Evolutionary conservation across 2,888 invertebrate genomes (phyloP).

Genomic region (Euzetes globulus): DNA sequence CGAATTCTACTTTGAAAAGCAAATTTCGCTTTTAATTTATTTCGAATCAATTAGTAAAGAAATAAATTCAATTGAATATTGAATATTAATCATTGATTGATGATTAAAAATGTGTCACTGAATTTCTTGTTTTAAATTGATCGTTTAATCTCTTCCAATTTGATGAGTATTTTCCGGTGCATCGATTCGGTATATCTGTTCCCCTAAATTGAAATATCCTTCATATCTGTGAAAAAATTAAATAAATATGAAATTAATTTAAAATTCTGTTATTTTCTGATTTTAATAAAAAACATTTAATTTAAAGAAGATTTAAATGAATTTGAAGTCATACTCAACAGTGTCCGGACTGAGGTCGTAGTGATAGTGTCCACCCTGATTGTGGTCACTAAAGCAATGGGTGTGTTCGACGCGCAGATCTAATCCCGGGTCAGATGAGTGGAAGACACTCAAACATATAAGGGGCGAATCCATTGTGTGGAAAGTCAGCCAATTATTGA

Average conservation of each 20-base stretch:
- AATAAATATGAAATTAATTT: neutral
- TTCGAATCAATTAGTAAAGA: neutral
- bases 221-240: slow-evolving; percentile 24
- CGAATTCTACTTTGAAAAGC: neutral
- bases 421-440: slow-evolving; percentile 72
- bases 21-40: slow-evolving; percentile 6
- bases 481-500: slow-evolving; percentile 82
- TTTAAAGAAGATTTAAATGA: neutral
- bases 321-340: slow-evolving; percentile 61
- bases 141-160: slow-evolving; percentile 65
- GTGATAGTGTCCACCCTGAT: slow-evolving; percentile 93
- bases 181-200: slow-evolving; percentile 54
- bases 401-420: slow-evolving; percentile 92
- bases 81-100: too few relatives aligned
- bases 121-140: neutral
- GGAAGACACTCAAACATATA: slow-evolving; percentile 75
- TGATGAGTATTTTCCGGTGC: slow-evolving; percentile 59
- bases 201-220: slow-evolving; percentile 61
- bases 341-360: slow-evolving; percentile 79
- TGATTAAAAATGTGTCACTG: too few relatives aligned
- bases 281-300: neutral
- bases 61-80: neutral
- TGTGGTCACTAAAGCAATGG: slow-evolving; percentile 76
- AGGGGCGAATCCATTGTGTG: slow-evolving; percentile 84
- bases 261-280: neutral